phyloP scores from a whole-genome alignment of 2,113 vertebrate genomes.

The Motacilla tschutschensis region DNA sequence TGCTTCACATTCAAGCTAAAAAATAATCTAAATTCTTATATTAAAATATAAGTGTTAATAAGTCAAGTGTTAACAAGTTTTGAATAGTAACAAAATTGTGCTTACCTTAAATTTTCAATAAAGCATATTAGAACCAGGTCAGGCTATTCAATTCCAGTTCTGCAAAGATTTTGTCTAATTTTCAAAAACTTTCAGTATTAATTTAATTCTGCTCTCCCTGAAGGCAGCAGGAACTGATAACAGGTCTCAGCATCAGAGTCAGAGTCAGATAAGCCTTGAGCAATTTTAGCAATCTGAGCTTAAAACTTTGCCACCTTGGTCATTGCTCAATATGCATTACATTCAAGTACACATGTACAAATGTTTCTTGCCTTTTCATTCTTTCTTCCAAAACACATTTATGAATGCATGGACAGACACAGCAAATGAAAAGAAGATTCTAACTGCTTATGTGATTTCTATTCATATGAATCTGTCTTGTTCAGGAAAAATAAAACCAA shows the following conservation, averaged over 20 bases:
- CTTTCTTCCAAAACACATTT: neutral
- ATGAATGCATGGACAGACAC: neutral
- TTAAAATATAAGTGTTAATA: neutral
- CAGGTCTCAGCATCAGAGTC: neutral
- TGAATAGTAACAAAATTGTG: slow-evolving; percentile 3
- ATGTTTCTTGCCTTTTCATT: neutral
- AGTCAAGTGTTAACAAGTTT: slow-evolving; percentile 13
- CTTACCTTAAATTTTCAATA: slow-evolving; percentile 35
- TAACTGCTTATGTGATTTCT: neutral
- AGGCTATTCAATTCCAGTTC: slow-evolving; percentile 20
- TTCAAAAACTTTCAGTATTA: slow-evolving; percentile 9
- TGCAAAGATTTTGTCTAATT: slow-evolving; percentile 40
- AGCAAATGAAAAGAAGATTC: neutral
- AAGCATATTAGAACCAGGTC: slow-evolving; percentile 18
- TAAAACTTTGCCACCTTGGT: slow-evolving; percentile 3
- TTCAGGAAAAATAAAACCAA: neutral
- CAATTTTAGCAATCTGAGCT: neutral
- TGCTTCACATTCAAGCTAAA: neutral
- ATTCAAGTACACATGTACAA: neutral
- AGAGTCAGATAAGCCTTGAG: neutral
- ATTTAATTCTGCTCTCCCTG: neutral
- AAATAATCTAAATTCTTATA: neutral
- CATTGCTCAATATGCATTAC: neutral
- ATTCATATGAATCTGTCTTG: neutral
- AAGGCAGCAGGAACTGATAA: neutral